Base-by-base conservation (phyloP, 2,888 invertebrate genomes). In the Ligdia adustata region DNA sequence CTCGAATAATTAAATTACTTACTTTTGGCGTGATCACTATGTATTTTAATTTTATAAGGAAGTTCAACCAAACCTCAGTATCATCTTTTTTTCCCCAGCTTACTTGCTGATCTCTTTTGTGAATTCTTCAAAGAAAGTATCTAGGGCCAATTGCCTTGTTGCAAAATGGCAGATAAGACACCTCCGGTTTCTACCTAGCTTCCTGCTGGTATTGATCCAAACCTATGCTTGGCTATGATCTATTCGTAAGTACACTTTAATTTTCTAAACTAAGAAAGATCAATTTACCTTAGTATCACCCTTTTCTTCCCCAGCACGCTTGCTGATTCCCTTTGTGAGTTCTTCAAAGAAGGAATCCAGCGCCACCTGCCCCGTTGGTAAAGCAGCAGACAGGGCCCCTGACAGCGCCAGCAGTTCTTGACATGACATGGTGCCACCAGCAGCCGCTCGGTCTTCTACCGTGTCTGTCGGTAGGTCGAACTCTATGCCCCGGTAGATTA, bases 381-480 rank as follows among this genome's bases (percentile, higher is more conserved):
- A 83, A 0, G 97, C 97, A 0, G 98, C 98, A 53, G 97, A 97
- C 41, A 98, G 92, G 0, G 97, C 97, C 5, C 98, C 98, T 34
- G 96, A 96, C 40, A 98, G 91, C n/a, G 98, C 98, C 48, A 98
- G 90, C 15, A 98, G 91, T 82, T 97, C 97, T 80, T 97, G 97
- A 78, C 97, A 98, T 0, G 96, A 96, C 92, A 96, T 94, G 35
- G 92, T 93, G 12, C 92, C 93, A 18, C 92, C 87, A 0, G 86
- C 85, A 0, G 84, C 86, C 0, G 82, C 89, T 2, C 84, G 75
- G 31, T 84, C 89, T 57, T 87, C 90, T 3, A 72, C 82, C 6
- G 79, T 75, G 44, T 87, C 87, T 83, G 89, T 77, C 66, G 90
- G 89, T 72, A 90, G 74, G 83, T 90, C 90, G 85, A 90, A 90